Base-by-base conservation (phyloP, 2,888 invertebrate genomes). In the Polymixis flavicincta region DNA sequence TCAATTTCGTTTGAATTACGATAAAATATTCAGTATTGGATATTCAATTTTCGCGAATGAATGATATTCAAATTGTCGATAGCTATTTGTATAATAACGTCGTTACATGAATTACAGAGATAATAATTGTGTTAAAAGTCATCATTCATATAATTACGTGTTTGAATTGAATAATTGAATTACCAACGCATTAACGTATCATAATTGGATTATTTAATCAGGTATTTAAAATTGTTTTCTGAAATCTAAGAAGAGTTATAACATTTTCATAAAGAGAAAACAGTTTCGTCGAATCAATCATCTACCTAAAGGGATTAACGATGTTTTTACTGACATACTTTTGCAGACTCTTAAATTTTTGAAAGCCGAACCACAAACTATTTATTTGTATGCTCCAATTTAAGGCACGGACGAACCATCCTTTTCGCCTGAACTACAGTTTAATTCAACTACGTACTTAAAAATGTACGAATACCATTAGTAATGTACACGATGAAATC, bases 31-130 rank as follows among this genome's bases (percentile, higher is more conserved):
- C 83, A 78, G 73, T 76, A 75, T 81, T 68, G 66, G 76, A 78
- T 71, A 73, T 85, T 75, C 61, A 70, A 82, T 85, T 85, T 78
- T 85, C 69, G 64, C 54, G 74, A 83, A 82, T 77, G 73, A 85
- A 75, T 76, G 69, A 77, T 83, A 79, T 85, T 84, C 76, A 71
- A 77, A 84, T 85, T 82, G 66, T 77, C 76, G 71, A 73, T 81
- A 76, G 61, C 67, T 80, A 85, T 78, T 84, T 79, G 82, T 76
- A 71, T 74, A 81, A 82, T 76, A 76, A 74, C 61, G 64, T 60
- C 71, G 72, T 85, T 82, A 74, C 45, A 72, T 71, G 55, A 71
- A 55, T 80, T 70, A 72, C 67, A 28, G 61, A 50, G 45, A 54
- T 70, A 72, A 72, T 83, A 72, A 72, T 83, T 75, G 68, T 72